Conservation (phyloP, 2,888 invertebrate species). For the Volucella inanis region DNA sequence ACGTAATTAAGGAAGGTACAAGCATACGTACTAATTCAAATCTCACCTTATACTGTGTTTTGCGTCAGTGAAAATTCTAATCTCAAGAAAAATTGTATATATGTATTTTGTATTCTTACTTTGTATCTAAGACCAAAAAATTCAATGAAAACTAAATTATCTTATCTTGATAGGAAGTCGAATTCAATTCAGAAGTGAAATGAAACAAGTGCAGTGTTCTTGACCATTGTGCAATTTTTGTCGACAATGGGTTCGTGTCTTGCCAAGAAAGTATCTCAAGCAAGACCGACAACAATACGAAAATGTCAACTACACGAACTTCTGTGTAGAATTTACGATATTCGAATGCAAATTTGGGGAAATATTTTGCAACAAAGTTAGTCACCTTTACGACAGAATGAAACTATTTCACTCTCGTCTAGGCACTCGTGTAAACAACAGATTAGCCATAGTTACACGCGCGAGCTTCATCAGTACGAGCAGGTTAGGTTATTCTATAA, state of each 20-base stretch:
- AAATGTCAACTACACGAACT: not conserved
- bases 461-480: slow-evolving; percentile 7
- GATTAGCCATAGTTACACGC: slow-evolving; percentile 38
- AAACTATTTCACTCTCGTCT: too few relatives aligned
- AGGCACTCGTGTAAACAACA: slow-evolving; percentile 10
- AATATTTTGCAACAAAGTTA: slow-evolving; percentile 18
- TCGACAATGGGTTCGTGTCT: slow-evolving; percentile 8
- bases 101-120: slow-evolving; percentile 1
- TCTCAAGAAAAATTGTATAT: not conserved
- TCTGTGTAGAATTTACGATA: not conserved
- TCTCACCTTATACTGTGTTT: not conserved
- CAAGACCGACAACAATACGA: not conserved
- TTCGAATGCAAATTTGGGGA: not conserved
- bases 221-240: not conserved
- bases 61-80: slow-evolving; percentile 11
- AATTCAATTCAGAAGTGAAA: slow-evolving; percentile 7
- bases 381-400: too few relatives aligned
- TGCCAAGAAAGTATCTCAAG: slow-evolving; percentile 6
- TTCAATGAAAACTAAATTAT: slow-evolving; percentile 24
- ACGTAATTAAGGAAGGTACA: not conserved
- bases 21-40: too few relatives aligned
- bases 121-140: slow-evolving; percentile 36
- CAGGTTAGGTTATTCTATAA: too few relatives aligned
- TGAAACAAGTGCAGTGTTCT: slow-evolving; percentile 25
- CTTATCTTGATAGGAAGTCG: slow-evolving; percentile 28